phyloP scores from a whole-genome alignment of 2,113 vertebrate genomes.

The Saccopteryx bilineata region DNA sequence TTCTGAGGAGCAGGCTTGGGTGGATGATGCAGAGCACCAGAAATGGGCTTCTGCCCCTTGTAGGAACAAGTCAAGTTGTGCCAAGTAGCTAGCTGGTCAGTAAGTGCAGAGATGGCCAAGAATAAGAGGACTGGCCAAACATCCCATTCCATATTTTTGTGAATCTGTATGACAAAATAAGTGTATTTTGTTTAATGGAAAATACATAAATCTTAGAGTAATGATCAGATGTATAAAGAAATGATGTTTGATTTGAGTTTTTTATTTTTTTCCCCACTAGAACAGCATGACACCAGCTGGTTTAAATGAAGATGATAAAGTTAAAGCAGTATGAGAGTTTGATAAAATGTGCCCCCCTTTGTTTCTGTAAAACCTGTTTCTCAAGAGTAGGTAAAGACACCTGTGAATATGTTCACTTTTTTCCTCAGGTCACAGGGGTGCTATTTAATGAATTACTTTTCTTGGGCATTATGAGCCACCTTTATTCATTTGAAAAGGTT shows the following conservation, averaged over 20 bases:
- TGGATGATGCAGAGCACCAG: background rate
- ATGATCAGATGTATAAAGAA: conserved; percentile 4
- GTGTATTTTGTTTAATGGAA: background rate
- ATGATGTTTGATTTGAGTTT: conserved; percentile 11
- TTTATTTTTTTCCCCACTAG: background rate
- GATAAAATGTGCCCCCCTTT: background rate
- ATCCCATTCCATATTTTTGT: background rate
- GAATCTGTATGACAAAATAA: background rate
- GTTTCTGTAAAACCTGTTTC: conserved; percentile 62
- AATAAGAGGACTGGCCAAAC: background rate
- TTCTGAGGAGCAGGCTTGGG: background rate
- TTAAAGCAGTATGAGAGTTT: conserved; percentile 43
- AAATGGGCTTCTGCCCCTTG: background rate
- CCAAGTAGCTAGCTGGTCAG: background rate
- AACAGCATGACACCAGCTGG: background rate
- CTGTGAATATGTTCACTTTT: conserved; percentile 22
- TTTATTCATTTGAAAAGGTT: conserved; percentile 70
- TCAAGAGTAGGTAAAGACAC: conserved; percentile 40
- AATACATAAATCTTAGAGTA: background rate
- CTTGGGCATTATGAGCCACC: conserved; percentile 13
- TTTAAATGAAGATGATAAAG: background rate
- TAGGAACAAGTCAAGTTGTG: accelerated
- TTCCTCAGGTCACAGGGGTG: conserved; percentile 44
- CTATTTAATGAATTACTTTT: conserved; percentile 73
- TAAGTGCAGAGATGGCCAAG: background rate